A percentile compares a stretch with the other conserved stretches of the same genome.
Evolutionary conservation across 2,113 vertebrate species (phyloP).

Genomic region (Amphiprion ocellaris): DNA sequence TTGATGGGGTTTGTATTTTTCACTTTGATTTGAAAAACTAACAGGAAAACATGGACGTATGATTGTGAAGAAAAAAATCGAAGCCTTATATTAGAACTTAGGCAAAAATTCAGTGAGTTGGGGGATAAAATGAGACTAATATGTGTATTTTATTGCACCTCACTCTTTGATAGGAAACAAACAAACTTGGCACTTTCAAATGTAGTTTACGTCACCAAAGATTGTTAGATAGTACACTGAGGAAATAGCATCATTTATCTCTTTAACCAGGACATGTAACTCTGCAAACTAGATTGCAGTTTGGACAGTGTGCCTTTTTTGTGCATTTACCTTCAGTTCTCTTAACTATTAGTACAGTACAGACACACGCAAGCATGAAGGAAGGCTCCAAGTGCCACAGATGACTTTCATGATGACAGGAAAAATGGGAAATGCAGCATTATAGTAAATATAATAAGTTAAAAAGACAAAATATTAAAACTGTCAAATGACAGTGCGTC

Average conservation of each 20-base stretch:
- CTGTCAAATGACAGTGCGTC: slow-evolving; percentile 87
- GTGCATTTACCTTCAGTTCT: slow-evolving; percentile 93
- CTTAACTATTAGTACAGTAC: slow-evolving; percentile 85
- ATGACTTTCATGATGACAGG: slow-evolving; percentile 88
- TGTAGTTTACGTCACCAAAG: slow-evolving; percentile 96
- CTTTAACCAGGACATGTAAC: slow-evolving; percentile 90
- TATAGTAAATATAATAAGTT: slow-evolving; percentile 67
- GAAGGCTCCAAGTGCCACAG: slow-evolving; percentile 95
- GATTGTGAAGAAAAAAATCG: slow-evolving; percentile 86
- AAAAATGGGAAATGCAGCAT: slow-evolving; percentile 82
- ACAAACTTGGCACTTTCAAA: slow-evolving; percentile 94
- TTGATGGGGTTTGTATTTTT: slow-evolving; percentile 83
- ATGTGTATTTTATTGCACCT: slow-evolving; percentile 85
- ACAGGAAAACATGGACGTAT: slow-evolving; percentile 89
- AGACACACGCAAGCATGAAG: slow-evolving; percentile 92
- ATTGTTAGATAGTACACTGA: slow-evolving; percentile 91
- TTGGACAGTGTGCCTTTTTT: slow-evolving; percentile 99
- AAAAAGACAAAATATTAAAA: slow-evolving; percentile 83
- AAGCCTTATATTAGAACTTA: slow-evolving; percentile 86
- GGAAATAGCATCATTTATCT: slow-evolving; percentile 84
- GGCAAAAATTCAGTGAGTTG: slow-evolving; percentile 85
- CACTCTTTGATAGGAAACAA: slow-evolving; percentile 90
- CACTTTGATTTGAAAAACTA: slow-evolving; percentile 86
- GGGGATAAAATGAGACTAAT: slow-evolving; percentile 82
- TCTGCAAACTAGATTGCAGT: slow-evolving; percentile 92